A percentile compares a stretch with the other conserved stretches of the same genome.
These are phyloP conservation scores for Catharus minimus DNA, from an alignment of 2,113 vertebrate genomes.

Conservation along the genomic window DNA sequence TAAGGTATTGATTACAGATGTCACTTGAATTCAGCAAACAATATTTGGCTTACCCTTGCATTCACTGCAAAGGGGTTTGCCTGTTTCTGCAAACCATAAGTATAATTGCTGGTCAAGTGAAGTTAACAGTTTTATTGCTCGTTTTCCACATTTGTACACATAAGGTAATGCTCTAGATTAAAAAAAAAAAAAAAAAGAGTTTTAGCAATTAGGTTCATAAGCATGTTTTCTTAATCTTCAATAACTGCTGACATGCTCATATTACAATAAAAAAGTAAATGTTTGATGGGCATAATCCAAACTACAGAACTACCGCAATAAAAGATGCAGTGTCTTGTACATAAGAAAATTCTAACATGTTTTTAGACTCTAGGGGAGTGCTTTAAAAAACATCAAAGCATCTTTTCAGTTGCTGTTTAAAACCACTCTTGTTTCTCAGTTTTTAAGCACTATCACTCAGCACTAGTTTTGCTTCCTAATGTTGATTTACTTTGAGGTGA, in stretches of 20 bases:
- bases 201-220: neutral
- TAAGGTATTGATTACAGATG: neutral
- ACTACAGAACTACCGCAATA: neutral
- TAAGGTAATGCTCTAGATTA: neutral
- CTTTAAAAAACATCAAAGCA: constrained; percentile 30
- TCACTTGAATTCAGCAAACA: neutral
- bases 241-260: neutral
- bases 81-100: neutral
- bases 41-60: neutral
- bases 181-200: neutral
- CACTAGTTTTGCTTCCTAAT: constrained; percentile 64
- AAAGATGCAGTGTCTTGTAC: neutral
- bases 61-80: neutral
- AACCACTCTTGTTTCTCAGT: constrained; percentile 46
- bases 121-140: neutral
- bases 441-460: constrained; percentile 64
- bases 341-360: neutral
- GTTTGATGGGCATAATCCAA: neutral
- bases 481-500: constrained; percentile 60
- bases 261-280: neutral
- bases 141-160: neutral
- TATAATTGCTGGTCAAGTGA: neutral
- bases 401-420: constrained; percentile 57
- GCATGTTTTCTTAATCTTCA: neutral
- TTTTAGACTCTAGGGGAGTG: neutral